Base-by-base conservation (phyloP, 2,797 vertebrate species). In the Mus caroli region DNA sequence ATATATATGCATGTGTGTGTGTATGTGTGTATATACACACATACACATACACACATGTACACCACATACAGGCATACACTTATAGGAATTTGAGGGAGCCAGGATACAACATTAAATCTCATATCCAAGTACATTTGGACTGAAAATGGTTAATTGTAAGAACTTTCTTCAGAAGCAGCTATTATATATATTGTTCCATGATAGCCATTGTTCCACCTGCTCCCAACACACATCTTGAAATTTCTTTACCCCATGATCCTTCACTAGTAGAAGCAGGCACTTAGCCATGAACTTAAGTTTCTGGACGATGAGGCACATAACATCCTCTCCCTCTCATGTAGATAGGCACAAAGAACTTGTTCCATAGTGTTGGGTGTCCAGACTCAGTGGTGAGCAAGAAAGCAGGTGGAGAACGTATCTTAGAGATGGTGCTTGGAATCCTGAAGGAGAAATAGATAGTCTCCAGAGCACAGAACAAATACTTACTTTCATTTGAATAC, bases 11-110 rank as follows among this genome's bases (percentile, higher is more conserved):
- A 28, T 62, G 1, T 62, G 28, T 62, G 2, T 12, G 28, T 4
- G 11, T 3, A 60, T 6, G 26, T 10, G 1, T 28, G 1, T 11
- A 64, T 0, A 62, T 1, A 28, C 1, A 62, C 4, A 62, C 0
- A 26, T 3, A 62, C 10, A 62, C 3, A 4, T 2, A 62, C 9
- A 62, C 22, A 58, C 20, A 58, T 6, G 22, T 0, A 73, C 20
- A 24, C 71, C 37, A 40, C 69, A 73, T 20, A 73, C 69, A 71
- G 7, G 37, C 69, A 71, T 7, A 71, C 69, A 73, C 22, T 43
- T 22, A 75, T 20, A 75, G 14, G 2, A 54, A 24, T 91, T 86
- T 31, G 52, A 60, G 2, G 90, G 7, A 90, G 6, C 3, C 37
- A 83, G 52, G 8, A 50, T 52, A 26, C 26, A 56, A 90, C 46